Base-by-base conservation (phyloP, 1,140 invertebrate species). In the Drosophila punjabiensis region DNA sequence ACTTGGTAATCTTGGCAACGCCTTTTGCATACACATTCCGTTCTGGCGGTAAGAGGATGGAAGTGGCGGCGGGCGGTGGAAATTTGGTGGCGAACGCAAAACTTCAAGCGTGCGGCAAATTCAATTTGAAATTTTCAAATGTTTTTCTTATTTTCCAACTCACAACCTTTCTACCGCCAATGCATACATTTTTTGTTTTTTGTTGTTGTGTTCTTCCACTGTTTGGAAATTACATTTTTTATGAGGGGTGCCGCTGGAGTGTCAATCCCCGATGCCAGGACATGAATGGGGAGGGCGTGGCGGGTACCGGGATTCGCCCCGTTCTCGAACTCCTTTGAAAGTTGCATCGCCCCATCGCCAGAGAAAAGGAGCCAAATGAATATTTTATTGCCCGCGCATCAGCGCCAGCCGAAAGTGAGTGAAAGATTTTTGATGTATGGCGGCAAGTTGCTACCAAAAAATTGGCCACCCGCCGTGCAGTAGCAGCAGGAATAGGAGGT, bases 51-150 rank as follows among this genome's bases (percentile, higher is more conserved):
- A 4, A n/a, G 28, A 5, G 2, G 47, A n/a, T n/a, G 30, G 10
- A 24, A 24, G n/a, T n/a, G n/a, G n/a, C n/a, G n/a, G 8, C 6
- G 11, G 35, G 20, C 3, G 32, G 5, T 13, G 39, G 13, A 39
- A 39, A 58, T 58, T 39, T 37, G 55, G 18, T 18, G 58, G 79
- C 39, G 45, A 60, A 32, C 37, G 20, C 48, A 71, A 66, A 84
- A 83, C 84, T 87, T 87, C 80, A 88, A 89, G 85, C 84, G 84
- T 89, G 84, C 86, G 85, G 85, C 86, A 89, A 89, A 89, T 89
- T 89, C 85, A 89, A 89, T 89, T 89, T 89, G 69, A 89, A 89
- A 89, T 70, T 89, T 89, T 76, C 86, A 89, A 85, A 89, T 89
- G 85, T 85, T 89, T 88, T 75, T 74, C 69, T 73, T 74, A 74